Percentiles rank a stretch among this genome's conserved stretches.
Conservation (phyloP, 2,888 invertebrate genomes). For the Theretra japonica region DNA sequence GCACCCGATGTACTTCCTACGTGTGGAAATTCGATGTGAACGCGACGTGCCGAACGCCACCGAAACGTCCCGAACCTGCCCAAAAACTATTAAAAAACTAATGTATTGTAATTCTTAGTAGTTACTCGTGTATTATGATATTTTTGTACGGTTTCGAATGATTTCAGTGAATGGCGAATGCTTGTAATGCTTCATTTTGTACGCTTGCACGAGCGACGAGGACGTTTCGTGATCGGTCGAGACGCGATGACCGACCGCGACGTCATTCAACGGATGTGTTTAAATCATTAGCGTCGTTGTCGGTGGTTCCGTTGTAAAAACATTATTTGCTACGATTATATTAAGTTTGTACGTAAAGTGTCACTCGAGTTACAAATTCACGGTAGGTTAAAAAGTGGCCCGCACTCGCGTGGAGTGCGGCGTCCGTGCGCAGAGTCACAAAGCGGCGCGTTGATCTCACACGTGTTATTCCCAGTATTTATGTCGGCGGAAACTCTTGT, state of each 20-base stretch:
- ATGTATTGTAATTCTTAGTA: slow-evolving; percentile 30
- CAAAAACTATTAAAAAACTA: slow-evolving; percentile 24
- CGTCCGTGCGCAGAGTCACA: slow-evolving; percentile 10
- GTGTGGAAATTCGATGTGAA: background rate
- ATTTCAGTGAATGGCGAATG: slow-evolving; percentile 34
- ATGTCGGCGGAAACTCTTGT: slow-evolving; percentile 44
- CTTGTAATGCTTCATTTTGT: slow-evolving; percentile 29
- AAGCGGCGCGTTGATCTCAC: slow-evolving; percentile 59
- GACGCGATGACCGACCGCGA: slow-evolving; percentile 3
- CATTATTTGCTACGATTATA: background rate
- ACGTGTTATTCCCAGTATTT: slow-evolving; percentile 56
- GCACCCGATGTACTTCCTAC: background rate
- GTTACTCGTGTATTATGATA: slow-evolving; percentile 41
- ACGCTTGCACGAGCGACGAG: slow-evolving; percentile 5
- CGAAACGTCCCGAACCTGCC: slow-evolving; percentile 30
- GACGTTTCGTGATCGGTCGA: slow-evolving; percentile 12
- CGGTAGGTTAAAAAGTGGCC: slow-evolving; percentile 3
- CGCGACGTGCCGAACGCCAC: background rate
- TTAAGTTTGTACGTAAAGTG: background rate
- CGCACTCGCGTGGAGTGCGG: background rate
- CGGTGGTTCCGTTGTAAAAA: background rate
- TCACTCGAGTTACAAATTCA: background rate
- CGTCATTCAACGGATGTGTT: background rate
- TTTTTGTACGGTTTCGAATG: slow-evolving; percentile 50
- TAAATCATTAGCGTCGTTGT: background rate